phyloP scores from a whole-genome alignment of 2,797 vertebrate genomes.

The Hyperoplus immaculatus region DNA sequence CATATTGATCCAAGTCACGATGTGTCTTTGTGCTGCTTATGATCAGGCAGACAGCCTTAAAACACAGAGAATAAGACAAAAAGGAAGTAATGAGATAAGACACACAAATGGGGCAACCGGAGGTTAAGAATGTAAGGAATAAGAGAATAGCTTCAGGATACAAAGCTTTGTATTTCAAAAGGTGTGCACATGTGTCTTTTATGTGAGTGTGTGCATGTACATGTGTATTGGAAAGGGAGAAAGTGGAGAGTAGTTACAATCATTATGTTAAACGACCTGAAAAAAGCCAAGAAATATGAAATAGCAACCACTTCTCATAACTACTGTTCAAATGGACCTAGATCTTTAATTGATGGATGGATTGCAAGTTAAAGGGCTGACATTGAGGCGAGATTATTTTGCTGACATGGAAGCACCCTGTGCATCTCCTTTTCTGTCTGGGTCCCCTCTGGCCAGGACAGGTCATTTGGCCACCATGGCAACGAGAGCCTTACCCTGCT shows the following conservation, averaged over 20 bases:
- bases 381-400: slow-evolving; percentile 1
- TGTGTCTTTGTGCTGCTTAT: slow-evolving; percentile 40
- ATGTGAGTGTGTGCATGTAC: background rate
- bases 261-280: background rate
- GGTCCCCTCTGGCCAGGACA: slow-evolving; percentile 30
- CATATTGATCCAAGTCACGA: slow-evolving; percentile 58
- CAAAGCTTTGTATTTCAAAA: slow-evolving; percentile 49
- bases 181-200: slow-evolving; percentile 1
- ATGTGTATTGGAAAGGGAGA: background rate
- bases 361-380: background rate
- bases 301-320: background rate
- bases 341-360: background rate
- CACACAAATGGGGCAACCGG: slow-evolving; percentile 18
- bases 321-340: background rate
- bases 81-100: slow-evolving; percentile 47
- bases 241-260: background rate
- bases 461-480: slow-evolving; percentile 75
- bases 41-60: slow-evolving; percentile 39
- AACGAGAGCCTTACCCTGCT: slow-evolving; percentile 49
- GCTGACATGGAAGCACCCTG: slow-evolving; percentile 7
- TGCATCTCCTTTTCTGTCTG: slow-evolving; percentile 8
- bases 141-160: slow-evolving; percentile 9
- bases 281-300: background rate
- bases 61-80: slow-evolving; percentile 34
- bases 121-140: slow-evolving; percentile 38